These are phyloP conservation scores for Sturnus vulgaris DNA, from an alignment of 2,113 vertebrate genomes.

Conservation along the genomic window DNA sequence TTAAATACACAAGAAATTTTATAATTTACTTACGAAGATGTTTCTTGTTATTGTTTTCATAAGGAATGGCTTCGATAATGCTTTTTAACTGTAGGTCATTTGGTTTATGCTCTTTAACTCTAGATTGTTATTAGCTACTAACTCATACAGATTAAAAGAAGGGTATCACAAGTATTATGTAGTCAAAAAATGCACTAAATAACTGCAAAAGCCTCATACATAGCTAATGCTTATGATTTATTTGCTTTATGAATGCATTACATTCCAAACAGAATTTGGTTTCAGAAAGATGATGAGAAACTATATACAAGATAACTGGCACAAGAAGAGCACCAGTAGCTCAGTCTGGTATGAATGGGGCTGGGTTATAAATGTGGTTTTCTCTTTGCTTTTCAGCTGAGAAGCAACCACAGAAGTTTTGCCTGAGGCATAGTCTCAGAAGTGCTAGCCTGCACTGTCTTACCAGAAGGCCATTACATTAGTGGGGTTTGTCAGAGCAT, in stretches of 20 bases:
- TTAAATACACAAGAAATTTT: not conserved
- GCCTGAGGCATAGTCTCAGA: not conserved
- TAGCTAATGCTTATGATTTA: not conserved
- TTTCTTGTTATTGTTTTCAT: not conserved
- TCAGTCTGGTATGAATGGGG: not conserved
- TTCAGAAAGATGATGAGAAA: not conserved
- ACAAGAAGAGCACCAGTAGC: not conserved
- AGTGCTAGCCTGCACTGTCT: not conserved
- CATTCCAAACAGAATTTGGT: not conserved
- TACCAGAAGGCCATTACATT: not conserved
- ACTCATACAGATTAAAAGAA: not conserved
- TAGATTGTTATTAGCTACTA: not conserved
- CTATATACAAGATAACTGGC: not conserved
- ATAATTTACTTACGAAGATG: not conserved
- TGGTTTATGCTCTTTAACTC: not conserved
- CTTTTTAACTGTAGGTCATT: not conserved
- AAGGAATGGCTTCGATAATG: not conserved
- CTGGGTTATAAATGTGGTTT: not conserved
- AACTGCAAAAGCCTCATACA: not conserved
- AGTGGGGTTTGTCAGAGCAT: not conserved
- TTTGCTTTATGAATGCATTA: not conserved
- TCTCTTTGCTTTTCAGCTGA: not conserved
- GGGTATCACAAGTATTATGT: not conserved
- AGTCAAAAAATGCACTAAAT: not conserved
- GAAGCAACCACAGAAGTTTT: not conserved